Evolutionary conservation across 92 coral and sea anemone species (phyloP).

Genomic region (Plumapathes pennacea): DNA sequence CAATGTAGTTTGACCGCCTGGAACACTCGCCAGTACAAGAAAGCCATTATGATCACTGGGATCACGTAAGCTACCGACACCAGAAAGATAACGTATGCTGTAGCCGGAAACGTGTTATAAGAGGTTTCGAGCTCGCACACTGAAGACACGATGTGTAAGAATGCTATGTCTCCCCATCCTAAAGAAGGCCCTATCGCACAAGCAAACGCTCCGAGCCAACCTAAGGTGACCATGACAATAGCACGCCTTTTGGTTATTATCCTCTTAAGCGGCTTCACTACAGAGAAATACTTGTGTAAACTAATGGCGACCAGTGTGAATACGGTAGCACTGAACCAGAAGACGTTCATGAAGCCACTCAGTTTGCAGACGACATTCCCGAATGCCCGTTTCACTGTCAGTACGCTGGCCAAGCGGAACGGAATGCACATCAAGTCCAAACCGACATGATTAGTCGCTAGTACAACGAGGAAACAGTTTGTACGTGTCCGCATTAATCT

Average conservation of each 20-base stretch:
- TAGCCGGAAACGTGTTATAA: slow-evolving; percentile 19
- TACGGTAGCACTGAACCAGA: slow-evolving; percentile 65
- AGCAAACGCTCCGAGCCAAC: slow-evolving; percentile 55
- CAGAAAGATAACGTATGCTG: slow-evolving; percentile 37
- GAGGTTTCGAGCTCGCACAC: slow-evolving; percentile 45
- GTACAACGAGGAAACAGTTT: slow-evolving; percentile 61
- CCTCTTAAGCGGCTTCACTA: slow-evolving; percentile 66
- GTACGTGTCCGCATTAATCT: slow-evolving; percentile 85
- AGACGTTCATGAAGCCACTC: slow-evolving; percentile 67
- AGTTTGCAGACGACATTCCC: slow-evolving; percentile 65
- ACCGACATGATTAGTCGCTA: slow-evolving; percentile 60
- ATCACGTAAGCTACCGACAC: slow-evolving; percentile 29
- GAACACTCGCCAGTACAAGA: slow-evolving; percentile 48
- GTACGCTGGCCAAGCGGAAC: slow-evolving; percentile 39
- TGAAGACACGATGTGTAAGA: slow-evolving; percentile 18
- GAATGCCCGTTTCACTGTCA: slow-evolving; percentile 51
- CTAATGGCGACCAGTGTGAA: slow-evolving; percentile 72
- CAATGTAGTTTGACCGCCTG: slow-evolving; percentile 48
- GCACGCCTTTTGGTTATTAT: slow-evolving; percentile 65
- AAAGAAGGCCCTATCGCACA: slow-evolving; percentile 60
- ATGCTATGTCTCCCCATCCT: slow-evolving; percentile 67
- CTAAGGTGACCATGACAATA: slow-evolving; percentile 17
- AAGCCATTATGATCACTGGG: slow-evolving; percentile 38
- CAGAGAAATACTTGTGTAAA: slow-evolving; percentile 80
- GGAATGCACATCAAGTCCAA: slow-evolving; percentile 52